phyloP scores from a whole-genome alignment of 1,140 invertebrate species.

The Cepaea nemoralis region DNA sequence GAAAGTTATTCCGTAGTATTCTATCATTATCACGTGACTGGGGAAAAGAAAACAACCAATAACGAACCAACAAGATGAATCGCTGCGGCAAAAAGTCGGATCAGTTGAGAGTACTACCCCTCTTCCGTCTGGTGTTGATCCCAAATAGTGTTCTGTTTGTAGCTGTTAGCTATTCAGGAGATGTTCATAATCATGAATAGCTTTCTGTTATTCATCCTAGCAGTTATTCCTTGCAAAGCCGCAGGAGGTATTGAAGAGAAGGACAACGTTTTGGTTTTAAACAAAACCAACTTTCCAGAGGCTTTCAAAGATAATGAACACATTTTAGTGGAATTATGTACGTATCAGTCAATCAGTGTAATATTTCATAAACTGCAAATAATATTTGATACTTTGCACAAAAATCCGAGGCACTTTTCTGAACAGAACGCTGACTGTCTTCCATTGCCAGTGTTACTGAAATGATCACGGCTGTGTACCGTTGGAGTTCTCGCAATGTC shows the following conservation, averaged over 20 bases:
- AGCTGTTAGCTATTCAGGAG: background rate
- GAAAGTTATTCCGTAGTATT: too few relatives aligned
- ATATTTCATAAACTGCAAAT: too few relatives aligned
- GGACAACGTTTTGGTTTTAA: slow-evolving; percentile 91
- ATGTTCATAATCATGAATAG: background rate
- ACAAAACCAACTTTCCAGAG: slow-evolving; percentile 86
- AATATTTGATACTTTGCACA: too few relatives aligned
- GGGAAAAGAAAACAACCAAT: slow-evolving; percentile 60
- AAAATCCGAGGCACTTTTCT: too few relatives aligned
- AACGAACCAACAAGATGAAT: slow-evolving; percentile 59
- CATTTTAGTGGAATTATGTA: slow-evolving; percentile 96
- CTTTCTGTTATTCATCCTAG: slow-evolving; percentile 46
- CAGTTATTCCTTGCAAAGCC: slow-evolving; percentile 54
- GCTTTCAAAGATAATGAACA: slow-evolving; percentile 83
- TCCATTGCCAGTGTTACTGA: too few relatives aligned
- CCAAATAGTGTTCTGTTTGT: background rate
- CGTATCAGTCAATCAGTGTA: slow-evolving; percentile 75
- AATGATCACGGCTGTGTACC: too few relatives aligned
- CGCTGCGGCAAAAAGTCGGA: slow-evolving; percentile 50
- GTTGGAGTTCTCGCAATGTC: too few relatives aligned
- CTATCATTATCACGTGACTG: background rate
- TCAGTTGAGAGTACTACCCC: slow-evolving; percentile 54
- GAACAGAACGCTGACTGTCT: too few relatives aligned
- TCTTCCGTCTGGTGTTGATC: background rate
- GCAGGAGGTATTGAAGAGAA: slow-evolving; percentile 79